Conservation (phyloP, 1,140 invertebrate genomes). For the Oreohelix idahoensis region DNA sequence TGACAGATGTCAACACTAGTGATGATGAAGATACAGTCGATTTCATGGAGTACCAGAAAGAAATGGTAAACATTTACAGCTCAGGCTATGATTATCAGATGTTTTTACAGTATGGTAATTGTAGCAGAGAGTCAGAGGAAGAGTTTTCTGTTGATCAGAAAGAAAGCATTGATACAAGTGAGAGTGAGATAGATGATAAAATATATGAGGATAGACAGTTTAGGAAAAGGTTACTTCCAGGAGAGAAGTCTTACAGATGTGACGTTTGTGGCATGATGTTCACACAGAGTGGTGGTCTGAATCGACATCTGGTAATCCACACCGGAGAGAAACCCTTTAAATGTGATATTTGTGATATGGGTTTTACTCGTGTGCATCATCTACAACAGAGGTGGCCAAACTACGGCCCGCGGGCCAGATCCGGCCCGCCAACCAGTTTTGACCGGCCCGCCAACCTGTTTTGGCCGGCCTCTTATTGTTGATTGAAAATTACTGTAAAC, state of each 20-base stretch:
- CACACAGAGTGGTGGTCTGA: not conserved
- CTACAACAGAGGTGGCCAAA: too few species aligned
- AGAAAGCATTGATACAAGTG: not conserved
- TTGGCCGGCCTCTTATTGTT: too few species aligned
- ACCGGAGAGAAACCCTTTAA: slow-evolving; percentile 27
- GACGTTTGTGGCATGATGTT: slow-evolving; percentile 34
- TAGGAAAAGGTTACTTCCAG: not conserved
- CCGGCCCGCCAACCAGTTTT: too few species aligned
- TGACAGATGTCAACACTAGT: not conserved
- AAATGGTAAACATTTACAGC: not conserved
- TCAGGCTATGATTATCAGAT: not conserved
- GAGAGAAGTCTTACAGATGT: slow-evolving; percentile 31
- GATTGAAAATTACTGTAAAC: too few species aligned
- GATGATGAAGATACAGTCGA: not conserved
- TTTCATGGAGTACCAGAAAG: not conserved
- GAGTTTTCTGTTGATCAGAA: not conserved
- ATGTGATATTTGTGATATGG: slow-evolving; percentile 15
- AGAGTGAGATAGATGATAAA: not conserved
- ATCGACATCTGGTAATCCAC: slow-evolving; percentile 25
- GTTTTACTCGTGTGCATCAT: slow-evolving; percentile 19
- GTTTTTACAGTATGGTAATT: not conserved
- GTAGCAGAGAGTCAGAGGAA: not conserved
- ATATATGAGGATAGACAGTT: not conserved
- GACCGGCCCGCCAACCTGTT: too few species aligned
- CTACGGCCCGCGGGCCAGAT: too few species aligned